Base-by-base conservation (phyloP, 2,888 invertebrate species). In the Eubasilissa splendida region DNA sequence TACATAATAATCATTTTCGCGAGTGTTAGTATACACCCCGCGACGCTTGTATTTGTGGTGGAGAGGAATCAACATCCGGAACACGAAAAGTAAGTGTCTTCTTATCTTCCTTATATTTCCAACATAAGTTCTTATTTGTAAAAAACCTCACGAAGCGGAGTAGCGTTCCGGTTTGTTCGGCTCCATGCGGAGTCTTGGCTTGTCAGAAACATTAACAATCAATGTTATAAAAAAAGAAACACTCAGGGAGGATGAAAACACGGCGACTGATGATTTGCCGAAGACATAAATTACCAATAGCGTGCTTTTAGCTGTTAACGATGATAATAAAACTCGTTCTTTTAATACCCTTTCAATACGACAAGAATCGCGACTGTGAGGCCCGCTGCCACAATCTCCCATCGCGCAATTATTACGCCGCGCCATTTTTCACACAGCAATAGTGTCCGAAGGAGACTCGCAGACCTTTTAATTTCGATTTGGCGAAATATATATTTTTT, bases 401-500 rank as follows among this genome's bases (percentile, higher is more conserved):
- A 77, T 77, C 77, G 56, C 50, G 58, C 68, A 77, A 77, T 77
- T 77, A 77, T 70, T 77, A 58, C 70, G 68, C n/a, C 60, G 77
- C 52, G 53, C 63, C 53, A 76, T 76, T 76, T 76, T 76, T 76
- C 76, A 76, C 76, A 53, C 76, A 53, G 76, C 76, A 76, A 76
- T 76, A 52, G 63, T 76, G 65, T 50, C n/a, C 50, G n/a, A 53
- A n/a, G 76, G 54, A 52, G 63, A 65, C 54, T 76, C 65, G 60
- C 76, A 33, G 42, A 71, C 59, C 60, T 78, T 70, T 71, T 76
- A 76, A 76, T 76, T 76, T 76, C 79, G 74, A 79, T 56, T 79
- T 60, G 73, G 73, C 79, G 58, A 79, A 79, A 76, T 58, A 58
- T 58, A 42, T 42, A 56, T 58, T 58, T 42, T 71, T 31, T 52